phyloP scores from a whole-genome alignment of 1,140 invertebrate species.

The Drosophila nigrodunni region DNA sequence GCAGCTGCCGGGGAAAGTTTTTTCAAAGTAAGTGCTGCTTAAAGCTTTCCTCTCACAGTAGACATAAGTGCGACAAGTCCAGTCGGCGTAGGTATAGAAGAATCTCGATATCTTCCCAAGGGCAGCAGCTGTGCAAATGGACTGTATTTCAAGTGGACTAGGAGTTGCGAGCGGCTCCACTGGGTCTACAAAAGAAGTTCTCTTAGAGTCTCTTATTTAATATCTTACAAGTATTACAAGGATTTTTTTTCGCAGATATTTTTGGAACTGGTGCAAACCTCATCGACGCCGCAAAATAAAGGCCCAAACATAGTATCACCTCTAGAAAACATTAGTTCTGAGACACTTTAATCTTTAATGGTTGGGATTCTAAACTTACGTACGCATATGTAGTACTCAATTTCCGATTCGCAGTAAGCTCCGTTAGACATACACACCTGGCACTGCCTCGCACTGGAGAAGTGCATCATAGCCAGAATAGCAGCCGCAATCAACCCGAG shows the following conservation, averaged over 20 bases:
- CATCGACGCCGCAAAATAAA: constrained; percentile 14
- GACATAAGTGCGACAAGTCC: constrained; percentile 18
- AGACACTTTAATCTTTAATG: background rate
- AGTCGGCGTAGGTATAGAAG: constrained; percentile 33
- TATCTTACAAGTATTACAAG: no score
- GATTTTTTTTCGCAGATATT: constrained; percentile 25
- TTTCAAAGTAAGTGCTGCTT: background rate
- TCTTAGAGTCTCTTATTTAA: background rate
- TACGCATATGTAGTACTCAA: constrained; percentile 44
- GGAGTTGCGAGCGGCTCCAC: constrained; percentile 51
- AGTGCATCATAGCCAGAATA: background rate
- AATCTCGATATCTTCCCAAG: constrained; percentile 5
- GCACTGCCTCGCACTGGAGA: constrained; percentile 3
- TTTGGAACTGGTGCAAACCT: constrained; percentile 48
- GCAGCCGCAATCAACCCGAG: background rate
- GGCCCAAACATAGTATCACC: background rate
- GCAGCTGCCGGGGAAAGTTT: constrained; percentile 15
- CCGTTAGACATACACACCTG: constrained; percentile 43
- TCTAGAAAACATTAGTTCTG: background rate
- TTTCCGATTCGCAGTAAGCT: constrained; percentile 42
- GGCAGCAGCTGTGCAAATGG: constrained; percentile 20
- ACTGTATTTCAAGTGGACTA: background rate
- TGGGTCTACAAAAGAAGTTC: background rate
- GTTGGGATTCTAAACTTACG: constrained; percentile 25
- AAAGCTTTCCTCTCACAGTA: constrained; percentile 28